Percentiles rank a stretch among this genome's conserved stretches.
phyloP scores from a whole-genome alignment of 1,140 invertebrate genomes.

The Rhagoletis pomonella region DNA sequence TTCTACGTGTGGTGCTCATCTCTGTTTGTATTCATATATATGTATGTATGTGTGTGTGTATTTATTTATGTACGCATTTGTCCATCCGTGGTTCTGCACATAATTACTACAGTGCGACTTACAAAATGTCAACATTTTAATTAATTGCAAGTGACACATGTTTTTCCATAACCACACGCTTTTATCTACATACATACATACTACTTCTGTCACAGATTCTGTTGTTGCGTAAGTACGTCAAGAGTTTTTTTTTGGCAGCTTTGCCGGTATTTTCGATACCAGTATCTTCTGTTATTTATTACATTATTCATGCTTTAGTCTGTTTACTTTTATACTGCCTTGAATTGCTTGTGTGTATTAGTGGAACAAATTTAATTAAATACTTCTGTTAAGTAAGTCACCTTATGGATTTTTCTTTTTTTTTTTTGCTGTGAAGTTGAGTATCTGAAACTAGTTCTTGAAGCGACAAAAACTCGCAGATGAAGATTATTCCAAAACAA shows the following conservation, averaged over 20 bases:
- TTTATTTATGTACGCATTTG: neutral
- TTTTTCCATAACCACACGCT: neutral
- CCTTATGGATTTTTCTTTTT: no score
- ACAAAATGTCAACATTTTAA: constrained; percentile 42
- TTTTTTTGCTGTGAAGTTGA: no score
- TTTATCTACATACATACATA: neutral
- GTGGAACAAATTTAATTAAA: neutral
- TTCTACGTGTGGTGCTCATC: neutral
- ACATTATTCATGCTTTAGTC: neutral
- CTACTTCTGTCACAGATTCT: neutral
- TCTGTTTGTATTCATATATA: no score
- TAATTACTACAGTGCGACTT: constrained; percentile 28
- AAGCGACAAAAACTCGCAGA: no score
- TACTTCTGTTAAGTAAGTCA: neutral
- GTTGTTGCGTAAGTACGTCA: neutral
- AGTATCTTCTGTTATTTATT: neutral
- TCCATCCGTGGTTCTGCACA: neutral
- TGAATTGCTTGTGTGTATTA: neutral
- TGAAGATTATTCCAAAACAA: no score
- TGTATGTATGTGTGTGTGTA: neutral
- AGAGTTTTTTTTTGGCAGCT: neutral
- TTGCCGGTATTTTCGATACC: neutral
- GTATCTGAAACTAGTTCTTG: no score
- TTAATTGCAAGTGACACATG: constrained; percentile 43
- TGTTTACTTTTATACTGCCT: neutral